Percentiles rank a stretch among this genome's conserved stretches.
Conservation (phyloP, 1,140 invertebrate genomes). For the Pseudomyrmex sp. region DNA sequence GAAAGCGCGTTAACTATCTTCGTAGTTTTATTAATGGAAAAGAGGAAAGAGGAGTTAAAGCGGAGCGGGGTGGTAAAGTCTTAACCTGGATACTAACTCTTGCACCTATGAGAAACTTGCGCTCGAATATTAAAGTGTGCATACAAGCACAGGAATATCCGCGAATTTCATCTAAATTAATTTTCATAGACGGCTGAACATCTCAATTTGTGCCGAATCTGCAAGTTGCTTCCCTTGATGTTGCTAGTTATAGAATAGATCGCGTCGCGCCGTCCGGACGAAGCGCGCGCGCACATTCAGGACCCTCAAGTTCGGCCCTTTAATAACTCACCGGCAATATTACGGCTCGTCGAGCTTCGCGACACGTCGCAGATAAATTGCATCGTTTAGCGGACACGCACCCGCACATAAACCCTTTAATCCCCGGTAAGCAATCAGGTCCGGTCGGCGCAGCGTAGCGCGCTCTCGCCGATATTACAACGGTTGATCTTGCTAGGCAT, state of each 20-base stretch:
- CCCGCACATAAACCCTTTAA: conserved; percentile 64
- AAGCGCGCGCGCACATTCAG: not conserved
- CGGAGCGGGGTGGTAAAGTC: conserved; percentile 15
- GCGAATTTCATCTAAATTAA: conserved; percentile 60
- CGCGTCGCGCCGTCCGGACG: not conserved
- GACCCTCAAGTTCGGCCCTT: conserved; percentile 63
- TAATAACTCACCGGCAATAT: conserved; percentile 70
- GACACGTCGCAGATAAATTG: conserved; percentile 69
- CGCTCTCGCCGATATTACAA: conserved; percentile 53
- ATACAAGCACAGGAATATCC: conserved; percentile 45
- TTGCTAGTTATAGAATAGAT: conserved; percentile 52
- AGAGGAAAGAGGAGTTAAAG: too few relatives aligned
- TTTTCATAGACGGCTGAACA: conserved; percentile 54
- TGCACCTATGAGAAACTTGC: conserved; percentile 47
- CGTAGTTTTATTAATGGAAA: conserved; percentile 47
- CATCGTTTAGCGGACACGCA: conserved; percentile 59
- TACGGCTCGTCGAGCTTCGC: conserved; percentile 62
- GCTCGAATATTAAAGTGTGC: conserved; percentile 49
- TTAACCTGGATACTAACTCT: conserved; percentile 31
- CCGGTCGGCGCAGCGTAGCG: conserved; percentile 35
- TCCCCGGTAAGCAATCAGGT: conserved; percentile 50
- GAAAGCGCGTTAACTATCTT: conserved; percentile 38
- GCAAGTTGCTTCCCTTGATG: conserved; percentile 37
- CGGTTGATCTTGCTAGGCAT: conserved; percentile 56
- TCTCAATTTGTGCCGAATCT: conserved; percentile 59